Evolutionary conservation across 2,888 invertebrate species (phyloP).

Genomic region (Heliconius ethilla): DNA sequence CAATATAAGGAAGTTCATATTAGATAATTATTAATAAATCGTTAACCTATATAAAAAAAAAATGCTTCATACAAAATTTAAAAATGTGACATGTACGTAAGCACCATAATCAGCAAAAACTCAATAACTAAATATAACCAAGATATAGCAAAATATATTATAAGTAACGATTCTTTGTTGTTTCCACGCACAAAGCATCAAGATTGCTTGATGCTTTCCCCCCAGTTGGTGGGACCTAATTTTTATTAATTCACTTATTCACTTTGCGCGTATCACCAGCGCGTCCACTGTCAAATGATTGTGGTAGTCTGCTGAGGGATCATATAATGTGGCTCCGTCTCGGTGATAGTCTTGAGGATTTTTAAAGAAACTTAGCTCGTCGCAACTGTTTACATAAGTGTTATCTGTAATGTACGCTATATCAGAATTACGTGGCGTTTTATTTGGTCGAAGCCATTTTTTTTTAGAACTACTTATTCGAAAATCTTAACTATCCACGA

Average conservation of each 20-base stretch:
- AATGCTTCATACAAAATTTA: neutral
- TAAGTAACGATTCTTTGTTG: conserved; percentile 47
- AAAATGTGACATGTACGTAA: neutral
- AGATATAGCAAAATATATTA: neutral
- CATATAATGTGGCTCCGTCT: neutral
- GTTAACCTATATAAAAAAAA: neutral
- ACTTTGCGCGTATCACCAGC: conserved; percentile 41
- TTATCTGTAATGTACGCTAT: neutral
- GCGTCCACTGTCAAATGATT: conserved; percentile 28
- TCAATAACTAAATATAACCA: neutral
- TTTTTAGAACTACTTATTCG: neutral
- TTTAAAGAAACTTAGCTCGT: conserved; percentile 18
- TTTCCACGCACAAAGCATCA: conserved; percentile 53
- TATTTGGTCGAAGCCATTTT: neutral
- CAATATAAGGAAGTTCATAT: too few species aligned
- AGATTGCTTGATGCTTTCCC: too few species aligned
- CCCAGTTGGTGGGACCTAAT: conserved; percentile 64
- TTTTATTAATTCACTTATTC: conserved; percentile 58
- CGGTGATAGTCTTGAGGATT: neutral
- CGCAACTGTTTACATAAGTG: conserved; percentile 12
- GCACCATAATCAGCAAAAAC: neutral
- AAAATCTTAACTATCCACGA: neutral
- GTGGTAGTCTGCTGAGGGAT: neutral
- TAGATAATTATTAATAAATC: neutral
- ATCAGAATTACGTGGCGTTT: conserved; percentile 4